Base-by-base conservation (phyloP, 1,140 invertebrate genomes). In the Diploscapter pachys region DNA sequence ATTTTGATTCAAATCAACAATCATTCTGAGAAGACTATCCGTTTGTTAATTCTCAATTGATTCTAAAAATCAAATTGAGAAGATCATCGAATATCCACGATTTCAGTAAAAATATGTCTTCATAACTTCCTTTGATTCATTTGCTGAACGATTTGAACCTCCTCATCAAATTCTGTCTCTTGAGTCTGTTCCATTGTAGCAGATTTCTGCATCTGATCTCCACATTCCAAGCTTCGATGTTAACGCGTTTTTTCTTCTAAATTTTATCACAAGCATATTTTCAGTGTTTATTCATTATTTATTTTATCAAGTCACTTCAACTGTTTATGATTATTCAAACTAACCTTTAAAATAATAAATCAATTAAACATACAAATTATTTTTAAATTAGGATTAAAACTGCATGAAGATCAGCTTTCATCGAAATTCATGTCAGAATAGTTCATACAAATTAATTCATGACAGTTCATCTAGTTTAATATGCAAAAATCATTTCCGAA, bases 391-490 rank as follows among this genome's bases (percentile, higher is more conserved):
- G 2, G 48, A 65, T 49, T 1, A n/a, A 31, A 31, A 48, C 1
- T 65, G 9, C 2, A 9, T 11, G 31, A 13, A 65, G 50, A 11
- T 1, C 31, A 48, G 31, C n/a, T 13, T 11, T 65, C 9, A 65
- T 65, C 9, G 31, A 13, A 11, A 48, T 13, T 11, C n/a, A 8
- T 65, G 63, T 13, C 57, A 59, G 57, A 59, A 59, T 31, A 11
- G 57, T 11, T 59, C 31, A 11, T 11, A 59, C 57, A 59, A 31
- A 11, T 31, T 11, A 11, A 49, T 65, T 65, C 9, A 11, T 48
- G 63, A 81, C 57, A 59, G 57, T 59, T 59, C 57, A 1, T 59
- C 57, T 59, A 59, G 9, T 68, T 68, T 48, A 68, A 55, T 48
- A 68, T 31, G 31, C 31, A 31, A 31, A 31, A 1, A 31, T 31